Evolutionary conservation across 2,888 invertebrate genomes (phyloP).

Genomic region (Nysson spinosus): DNA sequence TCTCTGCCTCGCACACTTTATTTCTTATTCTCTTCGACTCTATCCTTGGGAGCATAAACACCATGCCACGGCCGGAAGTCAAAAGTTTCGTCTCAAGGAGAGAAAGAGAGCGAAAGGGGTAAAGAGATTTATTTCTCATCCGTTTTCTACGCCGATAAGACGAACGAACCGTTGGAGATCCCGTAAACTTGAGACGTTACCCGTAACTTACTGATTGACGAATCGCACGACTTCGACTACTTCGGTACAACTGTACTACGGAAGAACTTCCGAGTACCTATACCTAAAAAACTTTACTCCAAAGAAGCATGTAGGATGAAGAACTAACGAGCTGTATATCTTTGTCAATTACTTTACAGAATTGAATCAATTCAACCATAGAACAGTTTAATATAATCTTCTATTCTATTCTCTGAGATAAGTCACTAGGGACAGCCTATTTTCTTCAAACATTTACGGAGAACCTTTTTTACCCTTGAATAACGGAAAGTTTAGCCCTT

Average conservation of each 20-base stretch:
- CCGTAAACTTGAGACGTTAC: slow-evolving; percentile 31
- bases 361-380: too few species aligned
- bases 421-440: too few species aligned
- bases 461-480: too few species aligned
- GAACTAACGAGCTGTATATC: too few species aligned
- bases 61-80: slow-evolving; percentile 60
- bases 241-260: slow-evolving; percentile 4
- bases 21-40: slow-evolving; percentile 12
- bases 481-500: too few species aligned
- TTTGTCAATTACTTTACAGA: too few species aligned
- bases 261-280: slow-evolving; percentile 7
- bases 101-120: slow-evolving; percentile 15
- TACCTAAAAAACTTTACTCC: neutral
- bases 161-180: slow-evolving; percentile 21
- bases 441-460: too few species aligned
- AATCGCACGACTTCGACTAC: slow-evolving; percentile 18
- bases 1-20: slow-evolving; percentile 19
- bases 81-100: slow-evolving; percentile 55
- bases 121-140: slow-evolving; percentile 53
- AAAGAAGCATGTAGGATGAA: too few species aligned
- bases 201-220: slow-evolving; percentile 52
- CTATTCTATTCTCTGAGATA: too few species aligned
- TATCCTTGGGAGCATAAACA: slow-evolving; percentile 51
- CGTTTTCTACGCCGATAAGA: slow-evolving; percentile 44
- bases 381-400: too few species aligned